Conservation (phyloP, 2,113 vertebrate species). For the Thamnophis sirtalis region DNA sequence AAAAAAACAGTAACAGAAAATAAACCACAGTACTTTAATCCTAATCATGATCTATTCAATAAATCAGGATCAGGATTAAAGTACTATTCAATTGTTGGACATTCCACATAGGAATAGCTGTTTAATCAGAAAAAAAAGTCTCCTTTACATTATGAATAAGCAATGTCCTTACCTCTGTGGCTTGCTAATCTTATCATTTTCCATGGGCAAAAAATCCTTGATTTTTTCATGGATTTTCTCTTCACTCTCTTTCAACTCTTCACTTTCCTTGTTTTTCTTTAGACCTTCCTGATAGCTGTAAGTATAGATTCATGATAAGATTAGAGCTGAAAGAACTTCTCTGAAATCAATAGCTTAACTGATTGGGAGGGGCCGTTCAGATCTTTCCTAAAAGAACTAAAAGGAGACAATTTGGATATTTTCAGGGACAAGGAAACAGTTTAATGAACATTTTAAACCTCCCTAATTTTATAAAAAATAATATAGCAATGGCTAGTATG, state of each 20-base stretch:
- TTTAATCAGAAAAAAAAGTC: background rate
- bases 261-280: constrained; percentile 73
- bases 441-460: background rate
- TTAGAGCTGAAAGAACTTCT: background rate
- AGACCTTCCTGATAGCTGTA: constrained; percentile 78
- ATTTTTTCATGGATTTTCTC: constrained; percentile 64
- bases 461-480: background rate
- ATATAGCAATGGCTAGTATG: background rate
- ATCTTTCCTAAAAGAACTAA: background rate
- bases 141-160: constrained; percentile 1
- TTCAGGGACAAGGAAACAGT: background rate
- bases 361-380: background rate
- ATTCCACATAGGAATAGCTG: background rate
- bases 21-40: background rate
- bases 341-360: background rate
- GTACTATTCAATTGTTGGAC: background rate
- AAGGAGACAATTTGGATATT: background rate
- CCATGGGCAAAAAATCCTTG: constrained; percentile 63
- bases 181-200: constrained; percentile 63
- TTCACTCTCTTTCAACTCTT: constrained; percentile 72
- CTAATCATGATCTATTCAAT: background rate
- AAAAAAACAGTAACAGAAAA: background rate
- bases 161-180: constrained; percentile 68
- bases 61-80: no score
- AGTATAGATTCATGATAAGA: background rate